phyloP scores from a whole-genome alignment of 2,888 invertebrate species.

The Plagodis pulveraria region DNA sequence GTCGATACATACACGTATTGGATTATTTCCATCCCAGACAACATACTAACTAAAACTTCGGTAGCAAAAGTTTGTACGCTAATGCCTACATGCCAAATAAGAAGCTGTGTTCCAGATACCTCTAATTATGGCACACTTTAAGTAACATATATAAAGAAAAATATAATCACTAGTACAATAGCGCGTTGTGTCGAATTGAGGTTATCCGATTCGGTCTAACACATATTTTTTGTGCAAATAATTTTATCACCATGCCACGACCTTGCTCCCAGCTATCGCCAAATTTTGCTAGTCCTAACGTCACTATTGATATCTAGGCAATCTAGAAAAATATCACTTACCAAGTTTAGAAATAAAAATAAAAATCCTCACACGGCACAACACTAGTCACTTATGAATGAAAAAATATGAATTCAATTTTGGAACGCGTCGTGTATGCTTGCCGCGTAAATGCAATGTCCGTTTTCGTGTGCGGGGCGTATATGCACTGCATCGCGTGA shows the following conservation, averaged over 20 bases:
- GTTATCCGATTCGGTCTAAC: conserved; percentile 81
- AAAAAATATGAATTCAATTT: conserved; percentile 42
- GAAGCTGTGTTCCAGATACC: conserved; percentile 15
- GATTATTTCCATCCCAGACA: neutral
- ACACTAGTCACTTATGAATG: conserved; percentile 51
- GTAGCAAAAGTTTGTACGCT: conserved; percentile 21
- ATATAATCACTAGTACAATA: conserved; percentile 51
- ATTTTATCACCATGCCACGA: conserved; percentile 78
- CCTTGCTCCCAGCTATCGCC: conserved; percentile 83
- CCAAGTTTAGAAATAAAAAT: conserved; percentile 42
- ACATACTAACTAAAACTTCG: neutral
- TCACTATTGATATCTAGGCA: conserved; percentile 64
- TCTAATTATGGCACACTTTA: conserved; percentile 20
- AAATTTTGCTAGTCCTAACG: conserved; percentile 76
- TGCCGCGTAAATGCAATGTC: conserved; percentile 20
- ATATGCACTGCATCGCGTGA: conserved; percentile 22
- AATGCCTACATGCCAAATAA: conserved; percentile 14
- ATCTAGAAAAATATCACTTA: conserved; percentile 49
- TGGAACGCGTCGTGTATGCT: conserved; percentile 29
- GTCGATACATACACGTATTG: conserved; percentile 1
- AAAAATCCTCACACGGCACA: conserved; percentile 53
- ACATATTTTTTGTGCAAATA: conserved; percentile 82
- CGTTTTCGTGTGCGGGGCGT: conserved; percentile 13
- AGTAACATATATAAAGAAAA: conserved; percentile 21
- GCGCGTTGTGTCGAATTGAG: conserved; percentile 76